A percentile compares a stretch with the other conserved stretches of the same genome.
phyloP scores from a whole-genome alignment of 2,797 vertebrate species.

The Lepilemur septentrionalis region DNA sequence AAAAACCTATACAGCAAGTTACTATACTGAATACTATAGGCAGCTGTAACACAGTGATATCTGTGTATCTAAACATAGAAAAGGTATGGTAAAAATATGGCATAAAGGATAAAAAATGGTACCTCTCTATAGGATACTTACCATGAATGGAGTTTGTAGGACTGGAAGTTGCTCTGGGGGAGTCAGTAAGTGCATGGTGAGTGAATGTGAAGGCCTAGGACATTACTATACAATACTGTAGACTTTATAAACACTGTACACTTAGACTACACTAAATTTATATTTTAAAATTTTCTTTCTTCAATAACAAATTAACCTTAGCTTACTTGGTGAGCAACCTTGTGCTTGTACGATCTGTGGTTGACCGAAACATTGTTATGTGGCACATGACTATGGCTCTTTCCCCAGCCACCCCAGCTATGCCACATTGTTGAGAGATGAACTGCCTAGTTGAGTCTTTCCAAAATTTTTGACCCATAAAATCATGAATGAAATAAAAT shows the following conservation, averaged over 20 bases:
- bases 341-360: background rate
- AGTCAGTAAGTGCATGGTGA: background rate
- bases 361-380: background rate
- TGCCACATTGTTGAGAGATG: background rate
- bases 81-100: background rate
- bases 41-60: background rate
- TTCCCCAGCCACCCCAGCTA: background rate
- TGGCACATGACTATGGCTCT: background rate
- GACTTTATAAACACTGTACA: background rate
- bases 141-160: background rate
- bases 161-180: background rate
- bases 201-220: background rate
- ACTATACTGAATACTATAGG: background rate
- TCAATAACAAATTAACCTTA: background rate
- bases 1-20: background rate
- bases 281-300: background rate
- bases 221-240: background rate
- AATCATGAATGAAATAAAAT: background rate
- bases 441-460: background rate
- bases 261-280: background rate
- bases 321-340: background rate
- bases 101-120: background rate
- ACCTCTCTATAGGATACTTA: background rate
- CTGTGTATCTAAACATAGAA: background rate
- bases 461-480: background rate